Evolutionary conservation across 2,888 invertebrate genomes (phyloP).

Genomic region (Drosophila nr. fundita): DNA sequence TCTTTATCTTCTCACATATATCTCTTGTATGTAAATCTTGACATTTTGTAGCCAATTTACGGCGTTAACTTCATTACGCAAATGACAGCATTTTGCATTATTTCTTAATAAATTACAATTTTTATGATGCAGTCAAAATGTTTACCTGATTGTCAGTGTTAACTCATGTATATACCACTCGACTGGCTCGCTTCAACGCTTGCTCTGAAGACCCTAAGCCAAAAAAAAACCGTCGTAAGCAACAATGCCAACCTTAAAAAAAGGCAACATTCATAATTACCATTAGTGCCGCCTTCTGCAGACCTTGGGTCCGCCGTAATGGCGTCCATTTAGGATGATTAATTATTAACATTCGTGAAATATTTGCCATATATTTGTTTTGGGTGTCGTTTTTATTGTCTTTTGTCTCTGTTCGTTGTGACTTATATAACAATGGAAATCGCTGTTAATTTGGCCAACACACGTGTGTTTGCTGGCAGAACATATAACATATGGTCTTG

Average conservation of each 20-base stretch:
- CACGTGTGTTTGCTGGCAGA: slow-evolving; percentile 21
- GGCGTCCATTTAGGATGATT: slow-evolving; percentile 64
- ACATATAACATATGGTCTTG: slow-evolving; percentile 48
- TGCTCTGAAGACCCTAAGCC: slow-evolving; percentile 9
- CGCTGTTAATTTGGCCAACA: slow-evolving; percentile 57
- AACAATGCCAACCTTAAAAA: slow-evolving; percentile 12
- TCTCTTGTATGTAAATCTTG: slow-evolving; percentile 5
- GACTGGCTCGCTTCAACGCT: slow-evolving; percentile 18
- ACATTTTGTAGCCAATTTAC: slow-evolving; percentile 5
- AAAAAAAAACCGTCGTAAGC: slow-evolving; percentile 5
- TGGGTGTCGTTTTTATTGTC: slow-evolving; percentile 51
- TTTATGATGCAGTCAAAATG: slow-evolving; percentile 22
- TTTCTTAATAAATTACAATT: slow-evolving; percentile 25
- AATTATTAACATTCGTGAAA: slow-evolving; percentile 67
- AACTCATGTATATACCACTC: slow-evolving; percentile 26
- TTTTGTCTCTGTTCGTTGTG: slow-evolving; percentile 26
- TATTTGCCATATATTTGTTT: slow-evolving; percentile 31
- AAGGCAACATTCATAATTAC: slow-evolving; percentile 50
- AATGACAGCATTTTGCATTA: slow-evolving; percentile 20
- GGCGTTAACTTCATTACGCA: slow-evolving; percentile 1
- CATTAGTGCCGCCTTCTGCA: slow-evolving; percentile 56
- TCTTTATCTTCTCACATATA: not conserved
- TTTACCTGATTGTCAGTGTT: slow-evolving; percentile 35
- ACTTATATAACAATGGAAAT: slow-evolving; percentile 56
- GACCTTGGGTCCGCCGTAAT: slow-evolving; percentile 46